Percentiles rank a stretch among this genome's conserved stretches.
phyloP scores from a whole-genome alignment of 1,140 invertebrate species.

The Bilobella aurantiaca region DNA sequence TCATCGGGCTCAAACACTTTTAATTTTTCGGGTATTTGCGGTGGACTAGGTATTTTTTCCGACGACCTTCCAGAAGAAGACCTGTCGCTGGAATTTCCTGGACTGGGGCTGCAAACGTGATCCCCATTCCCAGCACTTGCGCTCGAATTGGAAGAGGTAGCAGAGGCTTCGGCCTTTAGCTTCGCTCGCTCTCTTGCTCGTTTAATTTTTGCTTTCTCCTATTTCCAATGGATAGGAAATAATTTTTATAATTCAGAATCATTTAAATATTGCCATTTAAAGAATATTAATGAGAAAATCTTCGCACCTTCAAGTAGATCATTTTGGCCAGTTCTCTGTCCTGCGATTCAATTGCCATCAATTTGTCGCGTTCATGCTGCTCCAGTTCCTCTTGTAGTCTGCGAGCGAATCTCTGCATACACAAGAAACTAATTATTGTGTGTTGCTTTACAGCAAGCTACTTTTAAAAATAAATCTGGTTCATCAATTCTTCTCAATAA shows the following conservation, averaged over 20 bases:
- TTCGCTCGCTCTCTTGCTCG: conserved; percentile 54
- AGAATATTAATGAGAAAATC: background rate
- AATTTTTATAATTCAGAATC: no score
- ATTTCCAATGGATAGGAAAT: background rate
- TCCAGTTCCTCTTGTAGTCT: conserved; percentile 53
- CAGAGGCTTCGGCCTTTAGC: conserved; percentile 53
- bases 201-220: conserved; percentile 57
- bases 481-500: no score
- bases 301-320: conserved; percentile 65
- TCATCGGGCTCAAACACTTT: conserved; percentile 17
- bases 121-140: no score
- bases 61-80: background rate
- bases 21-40: conserved; percentile 29
- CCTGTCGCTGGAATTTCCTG: background rate
- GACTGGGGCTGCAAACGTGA: no score
- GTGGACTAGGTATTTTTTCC: conserved; percentile 10
- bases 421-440: conserved; percentile 16
- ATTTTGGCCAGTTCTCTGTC: conserved; percentile 79
- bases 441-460: no score
- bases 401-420: conserved; percentile 52
- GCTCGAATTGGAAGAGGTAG: background rate
- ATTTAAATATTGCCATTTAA: background rate
- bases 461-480: no score
- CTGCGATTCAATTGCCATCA: conserved; percentile 77
- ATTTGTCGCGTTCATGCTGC: conserved; percentile 56